Base-by-base conservation (phyloP, 2,797 vertebrate species). In the Halcyon chelicuti region DNA sequence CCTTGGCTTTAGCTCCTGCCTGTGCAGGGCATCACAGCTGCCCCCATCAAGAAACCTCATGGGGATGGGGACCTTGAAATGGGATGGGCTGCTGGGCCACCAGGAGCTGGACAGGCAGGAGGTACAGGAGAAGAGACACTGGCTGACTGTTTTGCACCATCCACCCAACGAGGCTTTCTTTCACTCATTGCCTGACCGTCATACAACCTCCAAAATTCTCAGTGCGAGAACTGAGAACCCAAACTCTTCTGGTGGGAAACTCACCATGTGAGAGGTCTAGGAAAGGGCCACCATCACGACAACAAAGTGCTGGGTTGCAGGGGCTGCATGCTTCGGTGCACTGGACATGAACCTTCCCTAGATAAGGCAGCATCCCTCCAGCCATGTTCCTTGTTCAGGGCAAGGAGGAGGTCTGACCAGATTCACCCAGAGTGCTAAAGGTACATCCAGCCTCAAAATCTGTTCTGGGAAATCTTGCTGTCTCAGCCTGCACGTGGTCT, bases 331-430 rank as follows among this genome's bases (percentile, higher is more conserved):
- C n/a, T 77, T 66, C 44, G 35, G 33, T 2, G 2, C 28, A 29
- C 42, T 4, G 51, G 42, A 46, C 0, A 0, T 29, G 18, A 44
- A 49, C 46, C 11, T 71, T 10, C 28, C 26, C 16, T 3, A 3
- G 39, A 49, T 31, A 62, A 26, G n/a, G 35, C 52, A 65, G 61
- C 6, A 3, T 37, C 14, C 4, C 4, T 62, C 25, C 61, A 54
- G 37, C 8, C 1, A 0, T 18, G 9, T 7, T 70, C 5, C 26
- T 47, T 7, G 1, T 1, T 2, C 0, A 1, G 28, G 12, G 4
- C 28, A 44, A 25, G 6, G 35, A 33, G 14, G 4, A 60, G 1
- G 19, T 28, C 49, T 60, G 26, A 46, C 13, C 25, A 40, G 5
- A 19, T 29, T 46, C 19, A 33, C 8, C 4, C 2, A 1, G 1